Evolutionary conservation across 2,888 invertebrate genomes (phyloP).

Genomic region (Lepidocyrtoides sp.): DNA sequence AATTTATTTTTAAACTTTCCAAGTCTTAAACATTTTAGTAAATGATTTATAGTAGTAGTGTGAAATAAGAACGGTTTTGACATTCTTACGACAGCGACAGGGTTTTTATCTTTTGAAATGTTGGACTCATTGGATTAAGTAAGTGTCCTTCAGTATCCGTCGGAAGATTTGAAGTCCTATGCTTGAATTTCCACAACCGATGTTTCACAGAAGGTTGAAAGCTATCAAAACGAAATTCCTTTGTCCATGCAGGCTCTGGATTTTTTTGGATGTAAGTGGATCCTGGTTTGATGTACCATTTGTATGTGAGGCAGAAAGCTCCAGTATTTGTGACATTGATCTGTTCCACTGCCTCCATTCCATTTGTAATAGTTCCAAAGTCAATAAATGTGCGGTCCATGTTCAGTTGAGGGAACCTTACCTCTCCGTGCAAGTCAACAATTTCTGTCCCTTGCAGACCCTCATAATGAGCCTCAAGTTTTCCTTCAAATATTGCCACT

Average conservation of each 20-base stretch:
- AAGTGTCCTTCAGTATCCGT: not conserved
- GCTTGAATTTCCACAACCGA: not conserved
- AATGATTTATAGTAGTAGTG: too few relatives aligned
- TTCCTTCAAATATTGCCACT: constrained; percentile 64
- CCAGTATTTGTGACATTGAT: constrained; percentile 77
- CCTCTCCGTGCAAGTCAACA: constrained; percentile 72
- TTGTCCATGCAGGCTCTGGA: not conserved
- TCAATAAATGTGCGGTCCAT: constrained; percentile 67
- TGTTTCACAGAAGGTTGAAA: constrained; percentile 42
- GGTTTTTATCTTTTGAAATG: not conserved
- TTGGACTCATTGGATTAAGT: not conserved
- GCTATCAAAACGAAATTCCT: constrained; percentile 55
- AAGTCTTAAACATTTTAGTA: too few relatives aligned
- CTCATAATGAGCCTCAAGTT: constrained; percentile 56
- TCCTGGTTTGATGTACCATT: constrained; percentile 81
- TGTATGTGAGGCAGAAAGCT: constrained; percentile 76
- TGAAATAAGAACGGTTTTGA: too few relatives aligned
- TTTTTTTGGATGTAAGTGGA: constrained; percentile 53
- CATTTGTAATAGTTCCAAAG: constrained; percentile 75
- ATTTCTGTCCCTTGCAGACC: constrained; percentile 60
- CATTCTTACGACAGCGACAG: not conserved
- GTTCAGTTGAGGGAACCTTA: constrained; percentile 74
- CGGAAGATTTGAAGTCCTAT: not conserved
- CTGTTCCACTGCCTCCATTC: constrained; percentile 80
- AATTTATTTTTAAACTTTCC: too few relatives aligned